Evolutionary conservation across 2,113 vertebrate species (phyloP).

Genomic region (Neolamprologus ventralis): DNA sequence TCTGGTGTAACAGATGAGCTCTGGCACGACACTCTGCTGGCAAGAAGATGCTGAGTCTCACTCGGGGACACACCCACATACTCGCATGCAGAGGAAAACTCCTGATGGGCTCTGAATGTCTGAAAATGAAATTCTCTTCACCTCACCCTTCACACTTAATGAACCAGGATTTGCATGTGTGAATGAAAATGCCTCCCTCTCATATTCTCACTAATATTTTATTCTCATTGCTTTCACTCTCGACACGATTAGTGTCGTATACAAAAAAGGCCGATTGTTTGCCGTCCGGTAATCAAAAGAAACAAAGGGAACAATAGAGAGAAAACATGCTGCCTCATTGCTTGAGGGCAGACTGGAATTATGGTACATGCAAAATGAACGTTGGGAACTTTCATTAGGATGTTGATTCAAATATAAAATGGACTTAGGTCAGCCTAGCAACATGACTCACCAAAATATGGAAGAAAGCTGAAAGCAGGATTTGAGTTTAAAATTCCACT

Average conservation of each 20-base stretch:
- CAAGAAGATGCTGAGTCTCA: background rate
- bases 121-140: constrained; percentile 29
- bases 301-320: background rate
- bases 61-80: constrained; percentile 4
- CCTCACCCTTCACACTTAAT: background rate
- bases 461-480: background rate
- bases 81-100: background rate
- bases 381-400: background rate
- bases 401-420: constrained; percentile 1
- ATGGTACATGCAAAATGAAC: background rate
- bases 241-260: background rate
- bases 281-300: background rate
- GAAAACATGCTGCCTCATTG: background rate
- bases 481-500: background rate
- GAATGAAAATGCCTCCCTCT: background rate
- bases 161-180: constrained; percentile 10
- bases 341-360: background rate
- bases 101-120: background rate
- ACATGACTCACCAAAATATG: background rate
- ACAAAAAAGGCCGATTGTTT: background rate
- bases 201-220: background rate
- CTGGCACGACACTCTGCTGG: constrained; percentile 9
- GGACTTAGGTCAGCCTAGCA: background rate
- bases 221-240: background rate
- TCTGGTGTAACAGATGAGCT: constrained; percentile 9